A percentile compares a stretch with the other conserved stretches of the same genome.
Evolutionary conservation across 2,113 vertebrate species (phyloP).

Genomic region (Tetraodon nigroviridis): DNA sequence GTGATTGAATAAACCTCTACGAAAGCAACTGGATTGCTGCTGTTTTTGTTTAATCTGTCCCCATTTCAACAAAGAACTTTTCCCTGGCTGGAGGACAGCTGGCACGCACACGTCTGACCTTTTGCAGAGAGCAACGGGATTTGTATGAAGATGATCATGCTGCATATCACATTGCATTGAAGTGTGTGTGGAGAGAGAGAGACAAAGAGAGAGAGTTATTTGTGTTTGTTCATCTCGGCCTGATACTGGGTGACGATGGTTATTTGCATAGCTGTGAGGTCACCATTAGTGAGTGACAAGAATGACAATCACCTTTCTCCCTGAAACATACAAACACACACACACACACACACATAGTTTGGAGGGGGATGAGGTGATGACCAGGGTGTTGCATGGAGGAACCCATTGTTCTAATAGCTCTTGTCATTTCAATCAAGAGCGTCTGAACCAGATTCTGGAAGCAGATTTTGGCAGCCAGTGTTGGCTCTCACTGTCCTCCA

Average conservation of each 20-base stretch:
- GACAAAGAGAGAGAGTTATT: neutral
- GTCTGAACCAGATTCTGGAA: slow-evolving; percentile 18
- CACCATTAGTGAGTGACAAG: slow-evolving; percentile 52
- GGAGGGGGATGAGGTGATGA: slow-evolving; percentile 31
- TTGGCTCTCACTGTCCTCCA: too few relatives aligned
- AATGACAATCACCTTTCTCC: slow-evolving; percentile 45
- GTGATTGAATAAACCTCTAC: neutral
- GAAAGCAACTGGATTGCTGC: neutral
- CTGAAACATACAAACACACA: neutral
- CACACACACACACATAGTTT: slow-evolving; percentile 1
- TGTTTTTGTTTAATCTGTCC: neutral
- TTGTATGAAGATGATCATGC: neutral
- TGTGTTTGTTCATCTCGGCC: slow-evolving; percentile 5
- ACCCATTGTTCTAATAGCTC: slow-evolving; percentile 65
- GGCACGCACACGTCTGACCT: neutral
- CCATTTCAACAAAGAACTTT: neutral
- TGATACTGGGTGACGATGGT: slow-evolving; percentile 24
- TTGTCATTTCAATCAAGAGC: slow-evolving; percentile 59
- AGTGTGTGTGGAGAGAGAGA: neutral
- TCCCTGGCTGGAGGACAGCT: slow-evolving; percentile 6
- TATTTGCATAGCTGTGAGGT: slow-evolving; percentile 67
- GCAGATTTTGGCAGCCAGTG: too few relatives aligned
- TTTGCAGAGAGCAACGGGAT: slow-evolving; percentile 1
- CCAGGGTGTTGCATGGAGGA: slow-evolving; percentile 37
- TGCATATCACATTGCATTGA: neutral